Base-by-base conservation (phyloP, 2,888 invertebrate genomes). In the Mamestra brassicae region DNA sequence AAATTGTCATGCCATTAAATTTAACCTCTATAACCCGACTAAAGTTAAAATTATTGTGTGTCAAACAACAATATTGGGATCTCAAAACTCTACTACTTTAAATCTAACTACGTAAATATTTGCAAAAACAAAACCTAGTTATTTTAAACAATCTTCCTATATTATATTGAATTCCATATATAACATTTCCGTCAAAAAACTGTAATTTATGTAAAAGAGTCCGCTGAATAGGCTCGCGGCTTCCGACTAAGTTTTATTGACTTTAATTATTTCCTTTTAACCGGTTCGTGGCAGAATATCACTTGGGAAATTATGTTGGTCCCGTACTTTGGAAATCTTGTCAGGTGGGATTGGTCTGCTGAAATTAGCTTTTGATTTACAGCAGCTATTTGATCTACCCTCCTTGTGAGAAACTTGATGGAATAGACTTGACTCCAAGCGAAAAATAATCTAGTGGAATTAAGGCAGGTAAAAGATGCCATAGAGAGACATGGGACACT, bases 231-330 rank as follows among this genome's bases (percentile, higher is more conserved):
- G 54, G 60, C 57, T 70, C 55, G 36, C 6, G 36, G 57, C 74
- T 80, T 61, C 77, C 77, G 80, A 15, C 26, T 42, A 11, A 65
- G 74, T 76, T 61, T 71, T 73, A 61, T 61, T 55, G 11, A 15
- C 11, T 47, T 13, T 74, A 65, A 77, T 77, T 47, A 65, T 80
- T 77, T 77, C 80, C 64, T 80, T 73, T 55, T 26, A 65, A 61
- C 42, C 36, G 17, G 55, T 65, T 45, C 11, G 11, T 26, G 15
- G 50, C 55, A 55, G 36, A 65, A 64, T 61, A 61, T 42, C 72
- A 45, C 36, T 61, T 17, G 13, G 47, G 42, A 36, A 26, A 36
- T 45, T 3, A 74, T 42, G 26, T 74, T 80, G 74, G 80, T 55
- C 36, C 80, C 80, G 77, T 73, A 76, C 36, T 7, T 50, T n/a